Evolutionary conservation across 2,797 vertebrate species (phyloP).

Genomic region (Babyrousa celebensis): DNA sequence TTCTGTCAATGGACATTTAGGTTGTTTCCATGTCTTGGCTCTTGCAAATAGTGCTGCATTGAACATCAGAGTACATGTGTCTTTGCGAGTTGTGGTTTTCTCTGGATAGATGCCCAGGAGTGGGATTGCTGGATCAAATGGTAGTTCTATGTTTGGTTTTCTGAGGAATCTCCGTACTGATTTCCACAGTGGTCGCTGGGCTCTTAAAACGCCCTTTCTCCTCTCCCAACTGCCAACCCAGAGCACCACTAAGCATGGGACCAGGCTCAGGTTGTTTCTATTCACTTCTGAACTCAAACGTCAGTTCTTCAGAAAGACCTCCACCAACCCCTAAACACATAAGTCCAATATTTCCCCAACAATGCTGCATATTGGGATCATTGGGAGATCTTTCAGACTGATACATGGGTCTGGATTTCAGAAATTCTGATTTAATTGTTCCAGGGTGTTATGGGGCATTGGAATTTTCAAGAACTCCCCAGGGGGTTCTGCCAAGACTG

Average conservation of each 20-base stretch:
- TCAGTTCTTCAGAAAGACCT: neutral
- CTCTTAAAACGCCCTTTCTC: neutral
- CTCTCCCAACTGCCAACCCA: no score
- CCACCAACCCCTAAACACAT: neutral
- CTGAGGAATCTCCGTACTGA: no score
- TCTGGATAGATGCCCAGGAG: no score
- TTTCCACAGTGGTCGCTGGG: no score
- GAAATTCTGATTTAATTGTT: constrained; percentile 18
- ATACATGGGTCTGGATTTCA: neutral
- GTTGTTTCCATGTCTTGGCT: no score
- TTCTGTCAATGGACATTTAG: no score
- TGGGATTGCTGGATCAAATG: no score
- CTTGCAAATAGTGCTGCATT: no score
- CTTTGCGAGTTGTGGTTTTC: no score
- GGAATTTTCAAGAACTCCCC: neutral
- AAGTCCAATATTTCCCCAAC: neutral
- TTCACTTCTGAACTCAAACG: neutral
- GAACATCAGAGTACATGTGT: no score
- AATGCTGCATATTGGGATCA: neutral
- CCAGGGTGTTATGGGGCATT: no score
- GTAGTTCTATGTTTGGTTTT: no score
- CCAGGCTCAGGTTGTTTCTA: neutral
- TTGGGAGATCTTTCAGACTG: neutral
- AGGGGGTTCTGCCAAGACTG: neutral
- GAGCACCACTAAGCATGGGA: neutral